Evolutionary conservation across 2,113 vertebrate genomes (phyloP), one percentile per base, ranked within the genome.

Genomic region (Phycodurus eques): DNA sequence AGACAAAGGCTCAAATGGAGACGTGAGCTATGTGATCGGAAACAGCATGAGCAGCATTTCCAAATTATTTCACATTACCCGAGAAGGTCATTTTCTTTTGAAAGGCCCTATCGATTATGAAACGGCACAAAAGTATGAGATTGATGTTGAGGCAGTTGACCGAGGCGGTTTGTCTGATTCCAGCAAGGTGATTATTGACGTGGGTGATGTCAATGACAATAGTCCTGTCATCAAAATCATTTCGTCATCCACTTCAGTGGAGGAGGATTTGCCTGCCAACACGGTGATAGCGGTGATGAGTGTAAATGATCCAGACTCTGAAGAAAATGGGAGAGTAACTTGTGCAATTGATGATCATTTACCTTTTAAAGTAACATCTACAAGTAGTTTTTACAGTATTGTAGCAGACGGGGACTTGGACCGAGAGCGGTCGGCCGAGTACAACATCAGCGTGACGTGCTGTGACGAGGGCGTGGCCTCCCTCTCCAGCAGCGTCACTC

Each of bases 251-350:
- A 68, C 63, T 69, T 80, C 76, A 8, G 8, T 86, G 3, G 72
- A 4, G 56, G 86, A 88, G 31, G 43, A 78, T 75, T 73, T 64
- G 0, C 46, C 0, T 35, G 62, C 49, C 1, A 42, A 67, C 7
- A 85, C 81, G 0, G 81, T 84, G 42, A 49, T 88, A 42, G 79
- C 81, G 64, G 79, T 80, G 19, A 88, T 88, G 78, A 85, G 47
- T 67, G 76, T 88, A 43, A 84, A 82, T 68, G 86, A 88, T 73
- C 81, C 80, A 10, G 86, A 88, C 70, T 82, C 81, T 15, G 81
- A 77, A 9, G 70, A 80, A 67, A 81, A 82, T 67, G 86, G 86
- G 0, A 74, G 75, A 12, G 72, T 85, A 0, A 20, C 5, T 15
- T 88, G 86, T 71, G 4, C 2, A 0, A 82, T 88, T 42, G 42